Percentiles rank a stretch among this genome's conserved stretches.
These are phyloP conservation scores for Bufotes viridis DNA, from an alignment of 2,797 vertebrate genomes.

Conservation along the genomic window DNA sequence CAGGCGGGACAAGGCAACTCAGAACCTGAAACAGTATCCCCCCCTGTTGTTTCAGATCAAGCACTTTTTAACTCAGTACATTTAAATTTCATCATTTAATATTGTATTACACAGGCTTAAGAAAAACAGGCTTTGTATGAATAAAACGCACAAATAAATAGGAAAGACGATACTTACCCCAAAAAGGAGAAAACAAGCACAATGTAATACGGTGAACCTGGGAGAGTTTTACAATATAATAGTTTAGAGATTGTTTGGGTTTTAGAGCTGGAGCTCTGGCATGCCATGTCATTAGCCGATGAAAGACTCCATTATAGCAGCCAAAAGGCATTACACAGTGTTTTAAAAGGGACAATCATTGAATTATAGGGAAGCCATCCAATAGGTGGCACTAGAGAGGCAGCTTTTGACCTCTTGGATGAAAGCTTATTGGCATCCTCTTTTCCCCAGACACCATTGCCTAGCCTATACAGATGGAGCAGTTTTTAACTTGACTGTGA, in stretches of 20 bases:
- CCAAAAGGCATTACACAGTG: neutral
- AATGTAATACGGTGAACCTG: neutral
- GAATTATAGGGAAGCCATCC: too few species aligned
- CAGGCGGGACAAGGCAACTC: constrained; percentile 66
- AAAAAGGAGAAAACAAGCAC: neutral
- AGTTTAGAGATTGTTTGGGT: constrained; percentile 16
- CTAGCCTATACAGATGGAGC: too few species aligned
- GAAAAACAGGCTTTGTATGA: constrained; percentile 63
- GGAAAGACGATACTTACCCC: constrained; percentile 48
- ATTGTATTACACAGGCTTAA: constrained; percentile 65
- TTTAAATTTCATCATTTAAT: constrained; percentile 70
- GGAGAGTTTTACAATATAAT: constrained; percentile 33
- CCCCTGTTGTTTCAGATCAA: constrained; percentile 60
- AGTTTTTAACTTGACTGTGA: too few species aligned
- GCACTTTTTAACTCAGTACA: constrained; percentile 68
- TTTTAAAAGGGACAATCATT: neutral
- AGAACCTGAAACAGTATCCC: constrained; percentile 67
- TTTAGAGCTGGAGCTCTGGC: neutral
- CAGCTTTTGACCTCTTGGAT: too few species aligned
- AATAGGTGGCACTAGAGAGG: too few species aligned
- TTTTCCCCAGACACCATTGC: too few species aligned
- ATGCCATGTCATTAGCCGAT: neutral
- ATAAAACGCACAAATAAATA: constrained; percentile 64
- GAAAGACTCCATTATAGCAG: neutral
- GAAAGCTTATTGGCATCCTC: too few species aligned